Percentiles rank a stretch among this genome's conserved stretches.
Evolutionary conservation across 30 jellyfish, hydroid and myxozoan species (phyloP).

Genomic region (Clytia hemisphaerica): DNA sequence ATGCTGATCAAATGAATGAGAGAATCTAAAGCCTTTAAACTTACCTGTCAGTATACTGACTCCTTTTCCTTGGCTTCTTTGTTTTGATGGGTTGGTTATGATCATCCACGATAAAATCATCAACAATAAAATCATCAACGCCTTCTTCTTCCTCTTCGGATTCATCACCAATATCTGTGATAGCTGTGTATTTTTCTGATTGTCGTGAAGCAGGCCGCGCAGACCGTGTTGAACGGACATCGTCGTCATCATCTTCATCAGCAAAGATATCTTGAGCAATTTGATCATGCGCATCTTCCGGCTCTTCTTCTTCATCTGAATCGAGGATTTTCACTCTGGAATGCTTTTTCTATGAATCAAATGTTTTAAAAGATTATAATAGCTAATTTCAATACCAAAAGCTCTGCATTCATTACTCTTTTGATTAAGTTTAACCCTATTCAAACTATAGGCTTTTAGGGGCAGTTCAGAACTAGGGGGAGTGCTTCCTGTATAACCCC

Average conservation of each 20-base stretch:
- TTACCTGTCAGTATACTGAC: conserved; percentile 71
- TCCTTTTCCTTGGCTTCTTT: conserved; percentile 51
- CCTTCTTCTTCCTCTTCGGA: conserved; percentile 57
- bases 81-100: conserved; percentile 84
- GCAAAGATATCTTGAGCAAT: conserved; percentile 78
- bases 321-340: conserved; percentile 72
- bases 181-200: conserved; percentile 49
- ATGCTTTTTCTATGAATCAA: conserved; percentile 68
- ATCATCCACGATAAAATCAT: conserved; percentile 90
- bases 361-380: not conserved
- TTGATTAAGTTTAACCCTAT: too few relatives aligned
- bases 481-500: too few relatives aligned
- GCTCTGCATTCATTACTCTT: too few relatives aligned
- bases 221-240: conserved; percentile 15
- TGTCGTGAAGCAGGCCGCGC: conserved; percentile 42
- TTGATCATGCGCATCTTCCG: conserved; percentile 52
- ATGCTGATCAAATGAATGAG: too few relatives aligned
- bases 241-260: conserved; percentile 67
- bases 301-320: conserved; percentile 79
- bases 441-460: too few relatives aligned
- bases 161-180: conserved; percentile 56
- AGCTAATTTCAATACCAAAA: too few relatives aligned
- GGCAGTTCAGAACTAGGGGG: too few relatives aligned
- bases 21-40: too few relatives aligned
- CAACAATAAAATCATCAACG: conserved; percentile 52